Evolutionary conservation across 30 jellyfish, hydroid and myxozoan genomes (phyloP).

Genomic region (Morbakka virulenta): DNA sequence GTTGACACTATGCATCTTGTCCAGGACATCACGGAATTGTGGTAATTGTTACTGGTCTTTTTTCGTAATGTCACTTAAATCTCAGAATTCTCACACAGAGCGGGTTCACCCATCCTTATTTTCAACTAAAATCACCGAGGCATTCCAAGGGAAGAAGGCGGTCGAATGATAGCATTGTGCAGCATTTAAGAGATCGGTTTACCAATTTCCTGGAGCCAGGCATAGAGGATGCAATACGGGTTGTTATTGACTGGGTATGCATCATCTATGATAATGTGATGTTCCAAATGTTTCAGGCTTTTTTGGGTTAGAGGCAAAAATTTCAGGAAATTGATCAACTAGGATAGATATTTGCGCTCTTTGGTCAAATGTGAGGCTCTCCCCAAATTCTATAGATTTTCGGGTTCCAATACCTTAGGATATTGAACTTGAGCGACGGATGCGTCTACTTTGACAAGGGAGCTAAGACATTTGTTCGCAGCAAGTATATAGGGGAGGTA

Average conservation of each 20-base stretch:
- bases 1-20: constrained; percentile 11
- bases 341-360: not conserved
- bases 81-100: constrained; percentile 43
- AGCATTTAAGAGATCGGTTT: constrained; percentile 27
- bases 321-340: not conserved
- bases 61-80: constrained; percentile 15
- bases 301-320: constrained; percentile 52
- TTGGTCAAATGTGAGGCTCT: not conserved
- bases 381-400: not conserved
- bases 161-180: constrained; percentile 34
- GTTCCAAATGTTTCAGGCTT: constrained; percentile 25
- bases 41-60: constrained; percentile 16
- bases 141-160: constrained; percentile 52
- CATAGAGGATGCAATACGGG: constrained; percentile 19
- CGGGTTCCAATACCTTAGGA: not conserved
- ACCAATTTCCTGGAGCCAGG: constrained; percentile 9
- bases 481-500: not conserved
- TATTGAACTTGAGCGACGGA: not conserved
- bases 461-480: constrained; percentile 4
- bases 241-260: constrained; percentile 22
- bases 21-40: constrained; percentile 26
- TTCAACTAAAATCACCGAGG: constrained; percentile 29
- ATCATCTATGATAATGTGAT: constrained; percentile 2
- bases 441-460: not conserved
- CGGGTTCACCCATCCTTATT: constrained; percentile 18